phyloP scores from a whole-genome alignment of 1,140 invertebrate species.

The Dendrolimus kikuchii region DNA sequence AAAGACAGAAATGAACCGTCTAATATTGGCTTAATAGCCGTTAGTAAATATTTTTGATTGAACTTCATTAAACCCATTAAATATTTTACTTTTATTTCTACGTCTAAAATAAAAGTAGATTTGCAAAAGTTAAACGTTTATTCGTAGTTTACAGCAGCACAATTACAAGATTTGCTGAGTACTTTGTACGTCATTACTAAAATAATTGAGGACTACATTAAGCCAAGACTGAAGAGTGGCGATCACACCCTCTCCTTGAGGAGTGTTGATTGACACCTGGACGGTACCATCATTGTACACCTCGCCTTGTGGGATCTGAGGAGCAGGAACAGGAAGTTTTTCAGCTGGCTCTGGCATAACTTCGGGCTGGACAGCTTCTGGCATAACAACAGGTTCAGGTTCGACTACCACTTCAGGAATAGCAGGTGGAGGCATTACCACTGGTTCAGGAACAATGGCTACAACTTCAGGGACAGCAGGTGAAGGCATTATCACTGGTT shows the following conservation, averaged over 20 bases:
- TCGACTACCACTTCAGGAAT: conserved; percentile 12
- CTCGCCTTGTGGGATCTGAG: conserved; percentile 28
- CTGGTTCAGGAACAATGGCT: conserved; percentile 12
- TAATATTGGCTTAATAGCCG: too few species aligned
- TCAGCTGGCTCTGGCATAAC: conserved; percentile 12
- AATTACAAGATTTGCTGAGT: conserved; percentile 38
- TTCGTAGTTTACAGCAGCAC: neutral
- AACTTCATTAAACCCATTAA: too few species aligned
- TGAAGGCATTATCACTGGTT: conserved; percentile 12
- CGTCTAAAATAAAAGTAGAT: neutral
- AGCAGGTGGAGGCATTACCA: too few species aligned
- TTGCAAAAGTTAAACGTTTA: neutral
- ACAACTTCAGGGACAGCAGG: conserved; percentile 14
- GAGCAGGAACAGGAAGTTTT: conserved; percentile 8
- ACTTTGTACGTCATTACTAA: conserved; percentile 29
- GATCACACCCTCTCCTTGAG: conserved; percentile 26
- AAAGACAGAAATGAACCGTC: too few species aligned
- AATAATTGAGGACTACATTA: conserved; percentile 46
- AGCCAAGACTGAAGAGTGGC: conserved; percentile 42
- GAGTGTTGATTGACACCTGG: conserved; percentile 33
- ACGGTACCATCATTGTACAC: conserved; percentile 46
- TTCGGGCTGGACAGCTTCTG: conserved; percentile 10
- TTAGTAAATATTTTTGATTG: too few species aligned
- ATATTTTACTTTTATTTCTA: neutral
- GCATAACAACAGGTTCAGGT: conserved; percentile 12